Evolutionary conservation across 2,888 invertebrate species (phyloP), one percentile per base, ranked within the genome.

Genomic region (Tenodera sinensis): DNA sequence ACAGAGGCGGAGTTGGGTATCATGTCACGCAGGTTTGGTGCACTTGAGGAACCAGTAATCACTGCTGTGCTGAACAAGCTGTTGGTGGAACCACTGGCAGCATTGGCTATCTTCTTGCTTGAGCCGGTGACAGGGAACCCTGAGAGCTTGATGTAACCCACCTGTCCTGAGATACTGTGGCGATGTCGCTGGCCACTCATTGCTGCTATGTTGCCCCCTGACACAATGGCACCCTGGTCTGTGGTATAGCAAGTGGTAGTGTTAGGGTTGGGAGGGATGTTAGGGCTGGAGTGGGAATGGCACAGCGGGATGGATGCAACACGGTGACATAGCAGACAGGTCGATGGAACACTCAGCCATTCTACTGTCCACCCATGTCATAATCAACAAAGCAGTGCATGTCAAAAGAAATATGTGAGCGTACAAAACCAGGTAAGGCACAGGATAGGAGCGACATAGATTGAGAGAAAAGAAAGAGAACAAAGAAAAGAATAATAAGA

Each of bases 11-110:
- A 94, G 91, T 95, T 95, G n/a, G 97, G 96, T 91, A 97, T 96
- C 96, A 97, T 97, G 93, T 97, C 97, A 91, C 97, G 96, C 91
- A 98, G 95, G 94, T 98, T 98, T 85, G 98, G 98, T 88, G 98
- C 98, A 92, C 98, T 98, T 92, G 97, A 97, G 92, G 98, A 98
- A 91, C 98, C 99, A 92, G 97, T 98, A 93, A 99, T 98, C 92
- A 99, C 98, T 90, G 98, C 98, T 90, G 98, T 99, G 93, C 98
- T 98, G 95, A 99, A 98, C 91, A 99, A 96, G 90, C 97, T 97
- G 93, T 97, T 97, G 91, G 97, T 95, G 91, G 95, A 96, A 92
- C 96, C 96, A 93, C 93, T 95, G 91, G 95, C 94, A 93, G 95
- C 95, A 92, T 95, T 88, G 25, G 90, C 88, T n/a, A 90, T 89